Evolutionary conservation across 30 jellyfish, hydroid and myxozoan species (phyloP), one percentile per base, ranked within the genome.

Genomic region (Catostylus mosaicus): DNA sequence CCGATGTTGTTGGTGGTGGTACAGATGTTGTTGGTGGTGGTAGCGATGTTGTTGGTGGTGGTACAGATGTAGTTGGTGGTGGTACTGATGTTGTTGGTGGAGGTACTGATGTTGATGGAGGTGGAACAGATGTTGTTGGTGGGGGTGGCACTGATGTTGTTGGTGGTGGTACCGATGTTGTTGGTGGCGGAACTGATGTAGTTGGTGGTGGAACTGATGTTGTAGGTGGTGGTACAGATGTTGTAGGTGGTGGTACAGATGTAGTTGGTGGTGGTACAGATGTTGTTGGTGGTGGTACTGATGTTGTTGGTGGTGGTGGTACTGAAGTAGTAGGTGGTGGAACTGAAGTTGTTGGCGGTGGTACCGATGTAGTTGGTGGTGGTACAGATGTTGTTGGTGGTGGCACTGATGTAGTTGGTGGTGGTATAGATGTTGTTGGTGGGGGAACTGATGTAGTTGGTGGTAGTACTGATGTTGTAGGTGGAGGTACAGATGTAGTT

Each of bases 1-100:
- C 50, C 11, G 80, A 37, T 67, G 93, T n/a, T 68, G 93, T 29
- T n/a, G 61, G 83, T 2, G 26, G 65, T 43, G 88, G 34, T 24
- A 37, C 19, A 4, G 84, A 31, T 24, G 84, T 30, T 23, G 50
- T 38, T 24, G 72, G 67, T 27, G 78, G 78, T 1, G 56, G 56
- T 6, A 36, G 26, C 57, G 73, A 24, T 52, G 79, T 31, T n/a
- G 22, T 22, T 52, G 89, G 69, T 6, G 88, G 71, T 24, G 30
- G 51, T 1, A 36, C 1, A 1, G 68, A 12, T 36, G 68, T 20
- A 12, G 73, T 29, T 33, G 82, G 76, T 56, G 67, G 48, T 1
- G 57, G 37, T 30, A 46, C 45, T 30, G 63, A 1, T 36, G 40
- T 59, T 31, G 78, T 18, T 0, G 88, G 67, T 7, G 88, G 31